phyloP scores from a whole-genome alignment of 2,797 vertebrate species.

The Toxotes lorentzi region DNA sequence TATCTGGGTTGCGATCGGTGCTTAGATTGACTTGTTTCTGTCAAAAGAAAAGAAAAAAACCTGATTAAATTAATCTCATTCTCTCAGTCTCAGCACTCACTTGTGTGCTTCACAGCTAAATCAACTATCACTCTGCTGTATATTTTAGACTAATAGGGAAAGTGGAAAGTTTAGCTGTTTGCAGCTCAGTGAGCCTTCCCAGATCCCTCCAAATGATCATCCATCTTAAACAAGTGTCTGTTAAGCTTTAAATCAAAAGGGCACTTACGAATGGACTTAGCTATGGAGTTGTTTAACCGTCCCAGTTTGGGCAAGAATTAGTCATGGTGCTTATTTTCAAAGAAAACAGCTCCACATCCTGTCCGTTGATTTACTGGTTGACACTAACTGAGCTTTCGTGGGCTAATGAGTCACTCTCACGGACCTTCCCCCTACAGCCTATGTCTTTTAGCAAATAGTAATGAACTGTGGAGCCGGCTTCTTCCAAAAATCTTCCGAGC shows the following conservation, averaged over 20 bases:
- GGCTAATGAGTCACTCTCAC: constrained; percentile 70
- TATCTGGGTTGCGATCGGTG: constrained; percentile 32
- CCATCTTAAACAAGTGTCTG: constrained; percentile 67
- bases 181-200: constrained; percentile 49
- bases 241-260: constrained; percentile 66
- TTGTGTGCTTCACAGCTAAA: constrained; percentile 41
- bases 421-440: constrained; percentile 59
- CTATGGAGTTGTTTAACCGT: constrained; percentile 46
- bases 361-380: constrained; percentile 66
- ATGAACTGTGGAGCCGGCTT: constrained; percentile 30
- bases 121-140: constrained; percentile 34
- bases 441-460: constrained; percentile 72
- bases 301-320: constrained; percentile 53
- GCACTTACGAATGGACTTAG: constrained; percentile 38
- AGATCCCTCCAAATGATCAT: constrained; percentile 56
- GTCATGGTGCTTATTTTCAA: constrained; percentile 72
- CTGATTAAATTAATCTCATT: constrained; percentile 55
- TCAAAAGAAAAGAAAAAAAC: background rate
- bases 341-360: constrained; percentile 74
- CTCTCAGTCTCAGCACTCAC: constrained; percentile 27
- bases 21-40: constrained; percentile 39
- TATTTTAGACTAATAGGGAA: constrained; percentile 38
- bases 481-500: constrained; percentile 68
- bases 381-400: constrained; percentile 61
- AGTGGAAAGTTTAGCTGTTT: constrained; percentile 62